Evolutionary conservation across 2,888 invertebrate genomes (phyloP).

Genomic region (Andrena minutula): DNA sequence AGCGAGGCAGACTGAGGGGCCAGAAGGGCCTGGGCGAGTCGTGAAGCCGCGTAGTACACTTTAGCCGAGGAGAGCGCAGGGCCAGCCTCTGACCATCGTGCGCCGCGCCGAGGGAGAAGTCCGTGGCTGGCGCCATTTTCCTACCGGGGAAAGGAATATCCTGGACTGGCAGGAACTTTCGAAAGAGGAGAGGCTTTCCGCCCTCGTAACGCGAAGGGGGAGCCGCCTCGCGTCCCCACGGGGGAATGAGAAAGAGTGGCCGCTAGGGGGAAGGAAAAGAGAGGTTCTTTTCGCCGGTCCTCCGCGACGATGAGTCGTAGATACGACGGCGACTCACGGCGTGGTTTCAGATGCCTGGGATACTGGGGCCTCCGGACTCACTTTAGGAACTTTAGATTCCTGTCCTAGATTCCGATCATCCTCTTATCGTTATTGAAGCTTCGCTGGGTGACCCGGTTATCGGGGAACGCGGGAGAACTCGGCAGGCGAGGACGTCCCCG

Average conservation of each 20-base stretch:
- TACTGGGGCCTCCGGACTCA: neutral
- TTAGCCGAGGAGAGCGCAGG: slow-evolving; percentile 43
- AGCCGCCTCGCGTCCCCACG: slow-evolving; percentile 1
- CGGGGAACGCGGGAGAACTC: too few species aligned
- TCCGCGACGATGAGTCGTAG: slow-evolving; percentile 17
- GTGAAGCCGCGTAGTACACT: slow-evolving; percentile 46
- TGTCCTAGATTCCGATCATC: neutral
- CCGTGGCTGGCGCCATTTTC: slow-evolving; percentile 46
- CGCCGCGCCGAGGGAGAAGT: neutral
- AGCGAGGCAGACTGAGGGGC: slow-evolving; percentile 57
- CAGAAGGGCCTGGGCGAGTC: slow-evolving; percentile 56
- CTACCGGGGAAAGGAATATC: slow-evolving; percentile 25
- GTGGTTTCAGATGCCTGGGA: slow-evolving; percentile 20
- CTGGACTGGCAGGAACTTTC: slow-evolving; percentile 30
- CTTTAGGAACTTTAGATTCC: neutral
- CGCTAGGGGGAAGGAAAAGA: too few species aligned
- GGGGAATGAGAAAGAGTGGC: slow-evolving; percentile 14
- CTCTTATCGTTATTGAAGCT: neutral
- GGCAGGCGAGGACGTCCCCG: too few species aligned
- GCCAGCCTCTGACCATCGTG: slow-evolving; percentile 27
- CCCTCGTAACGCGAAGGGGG: slow-evolving; percentile 32
- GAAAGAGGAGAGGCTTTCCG: slow-evolving; percentile 39
- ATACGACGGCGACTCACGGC: slow-evolving; percentile 13
- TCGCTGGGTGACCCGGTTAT: too few species aligned
- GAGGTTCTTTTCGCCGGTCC: slow-evolving; percentile 23